Evolutionary conservation across 2,797 vertebrate species (phyloP).

Genomic region (Oryzias sinensis): DNA sequence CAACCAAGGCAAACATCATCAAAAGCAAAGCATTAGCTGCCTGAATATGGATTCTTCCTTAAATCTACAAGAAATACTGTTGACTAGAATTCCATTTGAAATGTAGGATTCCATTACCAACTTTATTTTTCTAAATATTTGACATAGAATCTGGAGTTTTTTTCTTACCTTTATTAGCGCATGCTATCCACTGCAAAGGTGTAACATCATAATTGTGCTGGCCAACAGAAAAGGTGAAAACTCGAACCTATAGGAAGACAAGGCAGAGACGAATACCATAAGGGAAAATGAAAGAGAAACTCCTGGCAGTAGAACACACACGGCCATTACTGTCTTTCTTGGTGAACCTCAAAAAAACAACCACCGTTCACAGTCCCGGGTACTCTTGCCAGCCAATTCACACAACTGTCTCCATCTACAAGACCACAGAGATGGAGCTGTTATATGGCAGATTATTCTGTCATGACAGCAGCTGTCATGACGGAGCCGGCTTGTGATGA

Average conservation of each 20-base stretch:
- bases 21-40: too few relatives aligned
- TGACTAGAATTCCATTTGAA: too few relatives aligned
- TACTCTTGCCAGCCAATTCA: conserved; percentile 20
- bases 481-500: conserved; percentile 25
- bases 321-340: conserved; percentile 5
- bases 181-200: conserved; percentile 97
- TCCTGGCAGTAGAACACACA: neutral
- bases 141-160: too few relatives aligned
- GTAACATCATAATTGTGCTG: conserved; percentile 98
- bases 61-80: too few relatives aligned
- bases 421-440: conserved; percentile 32
- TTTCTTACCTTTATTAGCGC: conserved; percentile 92
- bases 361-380: conserved; percentile 7
- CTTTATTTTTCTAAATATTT: too few relatives aligned
- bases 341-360: conserved; percentile 10
- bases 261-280: conserved; percentile 3
- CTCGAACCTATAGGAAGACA: conserved; percentile 83
- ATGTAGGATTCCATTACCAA: too few relatives aligned
- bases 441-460: conserved; percentile 46
- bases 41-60: too few relatives aligned
- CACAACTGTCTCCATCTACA: conserved; percentile 21
- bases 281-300: neutral
- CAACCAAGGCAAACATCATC: too few relatives aligned
- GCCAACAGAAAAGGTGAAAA: conserved; percentile 97
- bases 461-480: conserved; percentile 39